phyloP scores from a whole-genome alignment of 2,113 vertebrate genomes.

The Hippopotamus amphibius region DNA sequence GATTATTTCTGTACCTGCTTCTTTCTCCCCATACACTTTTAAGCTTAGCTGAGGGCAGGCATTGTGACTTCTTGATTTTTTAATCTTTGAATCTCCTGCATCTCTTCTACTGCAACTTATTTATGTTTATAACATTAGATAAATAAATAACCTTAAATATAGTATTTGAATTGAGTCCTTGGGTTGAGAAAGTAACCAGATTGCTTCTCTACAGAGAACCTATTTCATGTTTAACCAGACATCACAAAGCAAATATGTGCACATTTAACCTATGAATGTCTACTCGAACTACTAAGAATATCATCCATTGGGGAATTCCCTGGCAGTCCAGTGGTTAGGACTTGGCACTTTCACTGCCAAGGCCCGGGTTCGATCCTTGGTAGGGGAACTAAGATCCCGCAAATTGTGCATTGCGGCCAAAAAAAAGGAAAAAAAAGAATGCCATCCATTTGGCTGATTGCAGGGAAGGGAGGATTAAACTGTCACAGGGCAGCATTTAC shows the following conservation, averaged over 20 bases:
- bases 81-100: not conserved
- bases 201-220: not conserved
- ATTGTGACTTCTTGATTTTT: not conserved
- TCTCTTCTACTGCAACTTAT: not conserved
- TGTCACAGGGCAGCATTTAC: not conserved
- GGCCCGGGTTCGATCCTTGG: not conserved
- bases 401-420: not conserved
- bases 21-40: not conserved
- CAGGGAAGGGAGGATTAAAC: not conserved
- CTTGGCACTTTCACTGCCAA: not conserved
- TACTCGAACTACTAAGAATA: not conserved
- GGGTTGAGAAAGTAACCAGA: not conserved
- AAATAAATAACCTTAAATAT: not conserved
- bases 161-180: not conserved
- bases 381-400: not conserved
- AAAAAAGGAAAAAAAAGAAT: not conserved
- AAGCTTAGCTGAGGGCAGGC: not conserved
- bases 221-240: not conserved
- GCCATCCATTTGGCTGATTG: not conserved
- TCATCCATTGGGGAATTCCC: not conserved
- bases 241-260: not conserved
- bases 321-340: not conserved
- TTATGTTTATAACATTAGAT: not conserved
- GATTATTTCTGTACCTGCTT: not conserved
- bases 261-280: not conserved